Conservation (phyloP, 1,140 invertebrate genomes). For the Ditylenchus dipsaci region DNA sequence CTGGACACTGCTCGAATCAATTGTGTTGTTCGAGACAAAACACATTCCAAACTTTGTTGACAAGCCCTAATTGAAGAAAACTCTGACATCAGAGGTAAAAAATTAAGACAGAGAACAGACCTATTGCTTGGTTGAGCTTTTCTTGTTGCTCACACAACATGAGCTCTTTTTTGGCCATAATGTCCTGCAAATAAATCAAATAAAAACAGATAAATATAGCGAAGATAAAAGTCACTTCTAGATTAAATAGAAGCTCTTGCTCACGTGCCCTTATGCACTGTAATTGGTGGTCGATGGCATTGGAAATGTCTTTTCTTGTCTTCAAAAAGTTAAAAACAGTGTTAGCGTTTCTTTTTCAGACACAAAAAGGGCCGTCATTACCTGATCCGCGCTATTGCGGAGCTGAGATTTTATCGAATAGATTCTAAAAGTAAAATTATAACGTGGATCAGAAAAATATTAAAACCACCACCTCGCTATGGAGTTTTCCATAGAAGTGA, state of each 20-base stretch:
- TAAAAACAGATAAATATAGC: too few relatives aligned
- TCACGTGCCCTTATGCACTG: conserved; percentile 8
- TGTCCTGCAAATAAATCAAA: neutral
- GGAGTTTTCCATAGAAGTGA: conserved; percentile 13
- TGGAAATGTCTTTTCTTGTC: conserved; percentile 22
- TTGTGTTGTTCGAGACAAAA: neutral
- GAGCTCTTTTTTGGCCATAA: conserved; percentile 10
- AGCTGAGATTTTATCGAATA: conserved; percentile 12
- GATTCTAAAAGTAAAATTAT: neutral
- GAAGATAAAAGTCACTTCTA: neutral
- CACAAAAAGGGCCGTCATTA: neutral
- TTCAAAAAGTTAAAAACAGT: conserved; percentile 4
- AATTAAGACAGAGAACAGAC: neutral
- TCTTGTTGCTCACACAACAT: conserved; percentile 11
- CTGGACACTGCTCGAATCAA: neutral
- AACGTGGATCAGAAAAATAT: too few relatives aligned
- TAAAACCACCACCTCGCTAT: neutral
- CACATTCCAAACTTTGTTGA: conserved; percentile 15
- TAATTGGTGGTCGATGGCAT: conserved; percentile 15
- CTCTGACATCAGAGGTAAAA: neutral
- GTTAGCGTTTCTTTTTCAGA: too few relatives aligned
- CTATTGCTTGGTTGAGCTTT: conserved; percentile 15
- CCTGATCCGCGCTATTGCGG: conserved; percentile 14
- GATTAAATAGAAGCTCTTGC: conserved; percentile 15
- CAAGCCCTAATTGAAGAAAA: conserved; percentile 3